Conservation (phyloP, 1,140 invertebrate species). For the Piezodorus guildinii region DNA sequence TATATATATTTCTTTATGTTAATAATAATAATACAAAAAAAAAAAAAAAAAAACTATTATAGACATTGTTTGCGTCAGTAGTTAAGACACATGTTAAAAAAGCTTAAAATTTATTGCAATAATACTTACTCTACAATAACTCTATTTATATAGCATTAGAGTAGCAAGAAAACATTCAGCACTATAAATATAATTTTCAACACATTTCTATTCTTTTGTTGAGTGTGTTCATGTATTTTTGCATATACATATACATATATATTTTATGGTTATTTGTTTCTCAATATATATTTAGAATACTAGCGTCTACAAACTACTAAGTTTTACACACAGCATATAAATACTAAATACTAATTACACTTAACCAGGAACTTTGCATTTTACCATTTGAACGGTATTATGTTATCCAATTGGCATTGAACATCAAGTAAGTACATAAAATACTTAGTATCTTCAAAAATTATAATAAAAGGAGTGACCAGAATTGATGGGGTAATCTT, state of each 20-base stretch:
- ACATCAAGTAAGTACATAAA: background rate
- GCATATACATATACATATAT: no score
- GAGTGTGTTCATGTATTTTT: conserved; percentile 3
- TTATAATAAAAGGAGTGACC: conserved; percentile 10
- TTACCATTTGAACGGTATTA: conserved; percentile 13
- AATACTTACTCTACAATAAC: conserved; percentile 10
- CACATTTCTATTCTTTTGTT: conserved; percentile 6
- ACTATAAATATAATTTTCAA: conserved; percentile 15
- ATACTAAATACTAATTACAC: conserved; percentile 20
- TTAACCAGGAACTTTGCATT: conserved; percentile 24
- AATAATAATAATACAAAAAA: conserved; percentile 12
- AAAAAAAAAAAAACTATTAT: background rate
- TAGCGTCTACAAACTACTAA: conserved; percentile 14
- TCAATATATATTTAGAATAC: conserved; percentile 14
- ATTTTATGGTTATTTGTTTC: background rate
- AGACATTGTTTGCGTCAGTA: conserved; percentile 6
- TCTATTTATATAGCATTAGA: conserved; percentile 14
- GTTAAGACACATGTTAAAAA: conserved; percentile 14
- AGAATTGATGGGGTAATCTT: background rate
- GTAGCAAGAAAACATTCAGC: conserved; percentile 13
- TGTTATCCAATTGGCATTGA: conserved; percentile 12
- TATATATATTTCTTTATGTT: conserved; percentile 3
- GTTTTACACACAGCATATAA: conserved; percentile 19
- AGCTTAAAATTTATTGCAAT: conserved; percentile 15
- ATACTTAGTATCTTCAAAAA: background rate